Evolutionary conservation across 2,888 invertebrate genomes (phyloP).

Genomic region (Coenonympha arcania): DNA sequence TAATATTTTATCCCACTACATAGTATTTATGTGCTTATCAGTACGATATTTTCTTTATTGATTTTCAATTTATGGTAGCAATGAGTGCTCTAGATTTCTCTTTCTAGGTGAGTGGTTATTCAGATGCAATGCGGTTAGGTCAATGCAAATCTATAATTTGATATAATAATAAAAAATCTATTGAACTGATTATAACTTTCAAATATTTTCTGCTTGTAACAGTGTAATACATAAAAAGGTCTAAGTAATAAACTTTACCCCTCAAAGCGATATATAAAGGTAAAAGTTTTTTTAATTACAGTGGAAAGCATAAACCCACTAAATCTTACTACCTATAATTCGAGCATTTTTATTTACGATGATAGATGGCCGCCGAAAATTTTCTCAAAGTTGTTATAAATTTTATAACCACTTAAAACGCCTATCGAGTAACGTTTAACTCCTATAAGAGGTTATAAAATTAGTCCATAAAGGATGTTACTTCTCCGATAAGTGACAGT

Average conservation of each 20-base stretch:
- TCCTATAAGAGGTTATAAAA: conserved; percentile 33
- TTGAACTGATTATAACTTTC: no score
- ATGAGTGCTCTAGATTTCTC: conserved; percentile 4
- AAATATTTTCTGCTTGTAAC: no score
- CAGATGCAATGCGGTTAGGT: background rate
- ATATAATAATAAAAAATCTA: background rate
- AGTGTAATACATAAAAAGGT: no score
- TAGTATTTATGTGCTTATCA: conserved; percentile 8
- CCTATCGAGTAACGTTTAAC: conserved; percentile 26
- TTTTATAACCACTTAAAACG: conserved; percentile 26
- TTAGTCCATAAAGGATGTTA: conserved; percentile 32
- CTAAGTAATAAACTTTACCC: no score
- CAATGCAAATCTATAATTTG: background rate
- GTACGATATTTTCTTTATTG: conserved; percentile 14
- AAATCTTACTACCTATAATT: conserved; percentile 16
- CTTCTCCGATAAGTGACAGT: conserved; percentile 25
- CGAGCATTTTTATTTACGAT: conserved; percentile 22
- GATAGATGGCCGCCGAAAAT: conserved; percentile 22
- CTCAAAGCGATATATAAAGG: background rate
- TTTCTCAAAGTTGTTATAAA: conserved; percentile 27
- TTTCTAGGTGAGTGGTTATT: conserved; percentile 1
- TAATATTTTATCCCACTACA: background rate
- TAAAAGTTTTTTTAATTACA: conserved; percentile 8
- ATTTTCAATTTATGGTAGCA: conserved; percentile 12
- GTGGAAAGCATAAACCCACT: conserved; percentile 14